Conservation (phyloP, 2,888 invertebrate species). For the Nomada fabriciana region DNA sequence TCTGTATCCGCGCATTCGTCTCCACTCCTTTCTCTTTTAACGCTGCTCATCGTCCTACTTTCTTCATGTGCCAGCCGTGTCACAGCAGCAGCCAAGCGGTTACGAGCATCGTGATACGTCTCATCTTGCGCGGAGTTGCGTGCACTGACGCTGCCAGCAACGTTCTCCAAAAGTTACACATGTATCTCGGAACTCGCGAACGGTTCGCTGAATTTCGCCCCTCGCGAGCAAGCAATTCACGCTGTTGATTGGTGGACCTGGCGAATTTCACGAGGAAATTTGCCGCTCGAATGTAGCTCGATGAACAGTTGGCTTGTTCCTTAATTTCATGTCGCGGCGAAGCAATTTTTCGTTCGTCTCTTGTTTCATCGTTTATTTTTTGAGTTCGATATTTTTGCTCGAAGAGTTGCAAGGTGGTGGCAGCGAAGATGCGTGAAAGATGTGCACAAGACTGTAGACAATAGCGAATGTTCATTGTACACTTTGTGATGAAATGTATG, state of each 20-base stretch:
- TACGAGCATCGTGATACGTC: conserved; percentile 54
- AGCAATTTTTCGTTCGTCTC: neutral
- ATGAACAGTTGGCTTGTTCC: neutral
- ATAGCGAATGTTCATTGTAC: too few species aligned
- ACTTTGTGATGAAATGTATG: too few species aligned
- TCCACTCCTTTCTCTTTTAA: conserved; percentile 42
- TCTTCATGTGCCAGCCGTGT: conserved; percentile 57
- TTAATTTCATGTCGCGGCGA: neutral
- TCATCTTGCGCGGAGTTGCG: conserved; percentile 31
- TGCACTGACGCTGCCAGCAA: conserved; percentile 2
- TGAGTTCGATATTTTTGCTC: too few species aligned
- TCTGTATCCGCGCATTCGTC: neutral
- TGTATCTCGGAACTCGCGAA: neutral
- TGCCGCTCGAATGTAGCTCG: neutral
- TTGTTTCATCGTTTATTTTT: too few species aligned
- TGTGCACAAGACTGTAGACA: too few species aligned
- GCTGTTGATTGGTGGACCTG: neutral
- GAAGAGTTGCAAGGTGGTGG: too few species aligned
- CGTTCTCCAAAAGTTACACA: conserved; percentile 33
- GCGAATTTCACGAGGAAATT: conserved; percentile 19
- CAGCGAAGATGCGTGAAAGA: too few species aligned
- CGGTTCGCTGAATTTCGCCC: neutral
- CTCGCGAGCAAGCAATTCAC: neutral
- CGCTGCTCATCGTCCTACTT: conserved; percentile 55
- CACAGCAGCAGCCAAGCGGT: conserved; percentile 45